Base-by-base conservation (phyloP, 2,113 vertebrate genomes). In the Monopterus albus region DNA sequence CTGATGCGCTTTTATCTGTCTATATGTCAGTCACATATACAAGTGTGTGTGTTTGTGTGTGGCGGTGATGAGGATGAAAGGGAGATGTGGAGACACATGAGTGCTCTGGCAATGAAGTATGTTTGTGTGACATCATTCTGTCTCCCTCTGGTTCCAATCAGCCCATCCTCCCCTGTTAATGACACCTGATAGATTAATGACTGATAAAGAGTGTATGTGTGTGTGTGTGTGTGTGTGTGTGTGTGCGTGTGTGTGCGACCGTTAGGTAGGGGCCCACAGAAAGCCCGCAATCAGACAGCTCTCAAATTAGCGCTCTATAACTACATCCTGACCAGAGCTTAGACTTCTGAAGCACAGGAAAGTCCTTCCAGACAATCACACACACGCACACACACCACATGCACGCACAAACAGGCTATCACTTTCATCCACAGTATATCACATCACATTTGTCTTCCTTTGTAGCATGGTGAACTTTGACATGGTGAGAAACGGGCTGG, bases 121-220 rank as follows among this genome's bases (percentile, higher is more conserved):
- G 45, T 87, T 84, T 79, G 75, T 72, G 81, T 92, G 89, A 93
- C 90, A 91, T 93, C 92, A 93, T 90, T 63, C 79, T 82, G 73
- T 87, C 78, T 87, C 81, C 88, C 63, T 92, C 91, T 92, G 91
- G 83, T 92, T 92, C 58, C 90, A 92, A 93, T 93, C 89, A 92
- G 77, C 47, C 84, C 75, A 85, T 89, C 89, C 78, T 82, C 66
- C 83, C 53, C 75, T 62, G 71, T 74, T 92, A 91, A 89, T 87
- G 86, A 90, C 87, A 91, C 83, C 88, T 91, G 91, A 93, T 92
- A 76, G 83, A 93, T 92, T 91, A 92, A 92, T 90, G 86, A 86
- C 89, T 89, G 87, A 91, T 92, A 89, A 82, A 88, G 74, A 36
- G 43, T 60, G 55, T 39, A 28, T 58, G 60, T 68, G 35, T 70